A percentile compares a stretch with the other conserved stretches of the same genome.
Evolutionary conservation across 2,797 vertebrate genomes (phyloP).

Genomic region (Takifugu rubripes): DNA sequence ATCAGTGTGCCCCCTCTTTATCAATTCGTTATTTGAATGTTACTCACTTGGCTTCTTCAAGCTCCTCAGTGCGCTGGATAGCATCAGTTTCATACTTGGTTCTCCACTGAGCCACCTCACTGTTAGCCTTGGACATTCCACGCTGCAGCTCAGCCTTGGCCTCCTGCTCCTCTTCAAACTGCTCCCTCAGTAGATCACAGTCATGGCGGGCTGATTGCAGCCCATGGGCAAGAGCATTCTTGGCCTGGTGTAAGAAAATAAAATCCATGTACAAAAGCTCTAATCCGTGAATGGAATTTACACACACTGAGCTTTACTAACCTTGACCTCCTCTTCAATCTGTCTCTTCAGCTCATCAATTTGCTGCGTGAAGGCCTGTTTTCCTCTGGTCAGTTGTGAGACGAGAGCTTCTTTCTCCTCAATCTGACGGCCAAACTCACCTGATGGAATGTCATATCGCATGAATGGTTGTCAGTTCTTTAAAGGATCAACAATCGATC

Average conservation of each 20-base stretch:
- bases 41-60: conserved; percentile 62
- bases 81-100: conserved; percentile 83
- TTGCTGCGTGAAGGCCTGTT: conserved; percentile 86
- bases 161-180: conserved; percentile 83
- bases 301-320: conserved; percentile 15
- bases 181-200: conserved; percentile 83
- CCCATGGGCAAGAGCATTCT: conserved; percentile 84
- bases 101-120: conserved; percentile 87
- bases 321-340: conserved; percentile 75
- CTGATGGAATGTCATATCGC: conserved; percentile 33
- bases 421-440: conserved; percentile 82
- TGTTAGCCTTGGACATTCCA: conserved; percentile 83
- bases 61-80: conserved; percentile 75
- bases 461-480: neutral
- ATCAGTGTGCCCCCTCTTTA: no score
- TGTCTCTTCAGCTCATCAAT: conserved; percentile 87
- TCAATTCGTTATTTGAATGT: conserved; percentile 21
- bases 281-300: neutral
- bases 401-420: conserved; percentile 86
- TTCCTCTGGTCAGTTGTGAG: conserved; percentile 86
- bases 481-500: neutral
- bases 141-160: conserved; percentile 85
- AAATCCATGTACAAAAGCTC: neutral
- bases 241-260: conserved; percentile 65
- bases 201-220: conserved; percentile 82